Conservation (phyloP, 2,888 invertebrate genomes). For the Hydroisotoma schaefferi region DNA sequence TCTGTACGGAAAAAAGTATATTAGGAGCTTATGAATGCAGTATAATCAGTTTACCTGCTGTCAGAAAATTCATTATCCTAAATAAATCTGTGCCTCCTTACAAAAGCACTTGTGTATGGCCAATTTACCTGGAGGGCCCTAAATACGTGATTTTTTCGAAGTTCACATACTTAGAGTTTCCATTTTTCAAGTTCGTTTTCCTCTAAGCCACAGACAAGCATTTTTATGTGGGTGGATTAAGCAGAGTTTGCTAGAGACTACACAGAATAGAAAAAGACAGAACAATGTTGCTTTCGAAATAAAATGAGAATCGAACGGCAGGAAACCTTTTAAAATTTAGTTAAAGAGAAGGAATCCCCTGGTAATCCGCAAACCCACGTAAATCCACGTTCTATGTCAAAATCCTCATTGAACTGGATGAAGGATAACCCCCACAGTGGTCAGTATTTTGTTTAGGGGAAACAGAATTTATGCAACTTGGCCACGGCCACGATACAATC, state of each 20-base stretch:
- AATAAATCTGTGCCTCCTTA: too few species aligned
- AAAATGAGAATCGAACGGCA: not conserved
- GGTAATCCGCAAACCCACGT: constrained; percentile 4
- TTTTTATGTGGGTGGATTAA: too few species aligned
- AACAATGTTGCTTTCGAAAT: not conserved
- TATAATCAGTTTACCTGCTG: too few species aligned
- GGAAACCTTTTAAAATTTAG: not conserved
- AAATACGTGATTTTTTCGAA: not conserved
- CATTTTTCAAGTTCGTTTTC: not conserved
- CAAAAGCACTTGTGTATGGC: too few species aligned
- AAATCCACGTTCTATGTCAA: constrained; percentile 6
- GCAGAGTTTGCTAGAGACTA: too few species aligned
- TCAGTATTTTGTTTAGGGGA: constrained; percentile 1
- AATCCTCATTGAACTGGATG: not conserved
- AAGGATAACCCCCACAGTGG: constrained; percentile 7
- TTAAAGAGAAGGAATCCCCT: not conserved
- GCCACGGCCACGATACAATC: not conserved
- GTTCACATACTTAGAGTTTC: not conserved
- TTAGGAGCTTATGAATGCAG: too few species aligned
- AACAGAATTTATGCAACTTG: constrained; percentile 2
- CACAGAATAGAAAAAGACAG: too few species aligned
- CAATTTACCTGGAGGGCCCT: too few species aligned
- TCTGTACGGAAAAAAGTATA: too few species aligned
- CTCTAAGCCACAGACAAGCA: not conserved
- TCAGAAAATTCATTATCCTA: too few species aligned